These are phyloP conservation scores for Cinclus mexicanus DNA, from an alignment of 2,113 vertebrate species.

Conservation along the genomic window DNA sequence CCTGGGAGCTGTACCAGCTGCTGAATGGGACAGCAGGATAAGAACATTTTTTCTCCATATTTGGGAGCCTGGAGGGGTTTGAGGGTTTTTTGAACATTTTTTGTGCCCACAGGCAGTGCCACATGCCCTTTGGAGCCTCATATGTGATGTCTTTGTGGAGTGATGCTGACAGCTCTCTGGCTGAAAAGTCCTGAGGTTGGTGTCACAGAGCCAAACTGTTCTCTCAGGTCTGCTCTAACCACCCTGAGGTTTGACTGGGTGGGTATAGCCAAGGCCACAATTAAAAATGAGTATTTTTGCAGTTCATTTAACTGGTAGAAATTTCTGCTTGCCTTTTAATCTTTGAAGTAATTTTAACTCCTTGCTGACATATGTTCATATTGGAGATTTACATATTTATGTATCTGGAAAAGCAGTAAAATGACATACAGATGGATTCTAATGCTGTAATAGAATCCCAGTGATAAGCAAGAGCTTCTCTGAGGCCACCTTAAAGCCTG, in stretches of 20 bases:
- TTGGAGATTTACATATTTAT: neutral
- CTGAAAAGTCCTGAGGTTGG: neutral
- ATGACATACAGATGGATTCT: neutral
- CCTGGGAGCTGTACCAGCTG: neutral
- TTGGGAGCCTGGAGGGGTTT: neutral
- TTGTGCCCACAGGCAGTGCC: fast-evolving
- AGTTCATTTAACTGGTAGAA: neutral
- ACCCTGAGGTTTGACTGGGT: neutral
- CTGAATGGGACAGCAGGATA: neutral
- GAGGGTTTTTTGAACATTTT: neutral
- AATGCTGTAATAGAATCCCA: neutral
- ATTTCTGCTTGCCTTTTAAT: neutral
- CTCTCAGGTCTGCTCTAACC: neutral
- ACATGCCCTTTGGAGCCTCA: fast-evolving
- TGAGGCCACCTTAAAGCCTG: conserved; percentile 10
- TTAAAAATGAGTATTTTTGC: neutral
- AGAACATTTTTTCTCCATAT: neutral
- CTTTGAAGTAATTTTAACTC: neutral
- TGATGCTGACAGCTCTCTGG: neutral
- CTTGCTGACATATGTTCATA: neutral
- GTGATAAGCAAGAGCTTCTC: neutral
- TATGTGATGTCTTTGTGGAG: neutral
- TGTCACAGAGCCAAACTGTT: neutral
- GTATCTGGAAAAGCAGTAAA: neutral
- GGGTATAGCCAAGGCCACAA: neutral